Base-by-base conservation (phyloP, 2,888 invertebrate genomes). In the Fragum whitleyi region DNA sequence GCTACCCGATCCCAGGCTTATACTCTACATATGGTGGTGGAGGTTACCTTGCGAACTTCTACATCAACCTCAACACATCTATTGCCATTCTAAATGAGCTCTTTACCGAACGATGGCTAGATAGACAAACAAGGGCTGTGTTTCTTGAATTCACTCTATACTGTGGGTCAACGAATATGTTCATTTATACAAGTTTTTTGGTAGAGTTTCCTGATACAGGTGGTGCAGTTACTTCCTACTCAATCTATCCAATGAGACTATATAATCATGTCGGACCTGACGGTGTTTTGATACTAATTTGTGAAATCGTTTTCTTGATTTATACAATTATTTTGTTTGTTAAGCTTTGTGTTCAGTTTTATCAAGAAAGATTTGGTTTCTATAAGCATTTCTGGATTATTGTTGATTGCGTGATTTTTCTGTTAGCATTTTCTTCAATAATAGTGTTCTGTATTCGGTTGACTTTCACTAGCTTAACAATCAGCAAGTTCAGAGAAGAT, bases 181-280 rank as follows among this genome's bases (percentile, higher is more conserved):
- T 91, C 73, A 75, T 83, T 7, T 88, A 87, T 57, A 80, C 81
- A 32, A 85, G 77, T 65, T 85, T 89, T 21, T 69, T 90, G 53
- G 71, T 88, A 0, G 91, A 91, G 77, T 90, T 90, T 53, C 90
- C 89, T 0, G 86, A 89, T 28, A 87, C 84, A 5, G 91, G 91
- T 7, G 91, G 90, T 6, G 83, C 86, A 0, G 65, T 88, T 3
- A 74, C 85, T 2, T 83, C 81, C 59, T 82, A 83, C n/a, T 74
- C 79, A 11, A 86, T 89, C 1, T 81, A 74, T 57, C 83, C 87
- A 19, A 81, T 90, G 59, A 71, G 86, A 51, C 71, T 87, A 23
- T 86, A 85, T 42, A 82, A 80, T 3, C 86, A 87, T 32, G 55
- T 74, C 9, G 87, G 86, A 1, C 51, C 74, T 19, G 53, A 79